Percentiles rank a stretch among this genome's conserved stretches.
These are phyloP conservation scores for Agonopterix subpropinquella DNA, from an alignment of 2,888 invertebrate genomes.

Conservation along the genomic window DNA sequence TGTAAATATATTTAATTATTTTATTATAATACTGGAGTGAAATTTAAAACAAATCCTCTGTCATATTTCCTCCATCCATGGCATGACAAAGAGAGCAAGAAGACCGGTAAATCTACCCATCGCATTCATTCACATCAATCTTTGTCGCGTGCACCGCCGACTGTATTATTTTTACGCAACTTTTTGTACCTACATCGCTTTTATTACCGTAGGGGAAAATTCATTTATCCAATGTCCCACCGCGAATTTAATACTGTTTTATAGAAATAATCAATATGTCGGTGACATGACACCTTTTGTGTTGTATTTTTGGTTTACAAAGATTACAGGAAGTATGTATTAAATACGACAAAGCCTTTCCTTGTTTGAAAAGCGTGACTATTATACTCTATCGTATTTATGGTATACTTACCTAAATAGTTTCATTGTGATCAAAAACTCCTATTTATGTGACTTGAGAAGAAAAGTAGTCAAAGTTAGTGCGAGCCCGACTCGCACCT, in stretches of 20 bases:
- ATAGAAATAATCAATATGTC: constrained; percentile 11
- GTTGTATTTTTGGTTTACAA: neutral
- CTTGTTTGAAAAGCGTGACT: no score
- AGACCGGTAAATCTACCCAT: constrained; percentile 7
- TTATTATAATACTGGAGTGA: no score
- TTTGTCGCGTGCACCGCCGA: constrained; percentile 32
- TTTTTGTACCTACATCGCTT: constrained; percentile 22
- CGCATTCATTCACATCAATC: constrained; percentile 35
- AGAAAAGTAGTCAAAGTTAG: no score
- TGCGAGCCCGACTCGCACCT: no score
- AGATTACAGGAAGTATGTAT: no score
- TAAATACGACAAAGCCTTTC: no score
- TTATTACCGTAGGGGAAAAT: constrained; percentile 26
- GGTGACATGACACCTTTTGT: neutral
- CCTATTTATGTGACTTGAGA: no score
- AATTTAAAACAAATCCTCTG: no score
- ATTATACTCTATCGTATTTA: no score
- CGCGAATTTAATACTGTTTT: constrained; percentile 23
- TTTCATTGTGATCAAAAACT: no score
- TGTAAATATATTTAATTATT: no score
- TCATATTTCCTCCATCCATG: neutral
- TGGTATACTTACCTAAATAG: no score
- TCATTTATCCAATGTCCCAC: constrained; percentile 25
- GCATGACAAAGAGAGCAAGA: neutral
- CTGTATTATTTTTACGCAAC: constrained; percentile 31